Conservation (phyloP, 1,140 invertebrate species). For the Zeugodacus cucurbitae region DNA sequence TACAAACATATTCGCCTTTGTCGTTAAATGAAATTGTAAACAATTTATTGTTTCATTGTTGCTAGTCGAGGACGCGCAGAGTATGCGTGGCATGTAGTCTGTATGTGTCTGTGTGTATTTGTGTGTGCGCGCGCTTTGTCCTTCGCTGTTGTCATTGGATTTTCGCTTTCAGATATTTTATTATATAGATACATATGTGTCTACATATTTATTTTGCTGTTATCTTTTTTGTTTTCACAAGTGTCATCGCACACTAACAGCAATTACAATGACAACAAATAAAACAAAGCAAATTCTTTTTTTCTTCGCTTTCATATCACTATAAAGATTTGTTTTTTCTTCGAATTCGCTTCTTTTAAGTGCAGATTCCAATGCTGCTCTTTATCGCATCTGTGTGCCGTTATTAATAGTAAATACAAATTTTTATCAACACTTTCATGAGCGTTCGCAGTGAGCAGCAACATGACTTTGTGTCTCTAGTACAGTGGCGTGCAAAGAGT, state of each 20-base stretch:
- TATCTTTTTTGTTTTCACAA: neutral
- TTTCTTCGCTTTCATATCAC: neutral
- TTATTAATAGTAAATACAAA: neutral
- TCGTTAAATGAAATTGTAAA: slow-evolving; percentile 33
- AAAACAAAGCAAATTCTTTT: neutral
- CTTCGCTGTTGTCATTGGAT: slow-evolving; percentile 3
- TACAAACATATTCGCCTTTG: neutral
- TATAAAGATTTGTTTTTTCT: neutral
- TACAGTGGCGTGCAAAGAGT: neutral
- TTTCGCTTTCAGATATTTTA: slow-evolving; percentile 20
- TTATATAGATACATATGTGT: neutral
- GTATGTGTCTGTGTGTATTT: neutral
- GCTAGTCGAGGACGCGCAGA: neutral
- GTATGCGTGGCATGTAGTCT: too few relatives aligned
- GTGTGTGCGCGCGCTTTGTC: neutral
- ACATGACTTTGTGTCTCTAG: neutral
- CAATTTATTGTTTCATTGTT: slow-evolving; percentile 37
- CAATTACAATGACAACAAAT: too few relatives aligned
- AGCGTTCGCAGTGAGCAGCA: neutral
- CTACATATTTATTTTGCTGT: neutral
- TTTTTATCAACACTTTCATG: slow-evolving; percentile 10
- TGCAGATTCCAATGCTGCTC: neutral
- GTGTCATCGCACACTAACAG: neutral
- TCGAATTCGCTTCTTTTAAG: neutral
- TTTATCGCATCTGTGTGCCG: neutral